These are phyloP conservation scores for Hirtodrosophila duncani DNA, from an alignment of 2,888 invertebrate species.

Conservation along the genomic window DNA sequence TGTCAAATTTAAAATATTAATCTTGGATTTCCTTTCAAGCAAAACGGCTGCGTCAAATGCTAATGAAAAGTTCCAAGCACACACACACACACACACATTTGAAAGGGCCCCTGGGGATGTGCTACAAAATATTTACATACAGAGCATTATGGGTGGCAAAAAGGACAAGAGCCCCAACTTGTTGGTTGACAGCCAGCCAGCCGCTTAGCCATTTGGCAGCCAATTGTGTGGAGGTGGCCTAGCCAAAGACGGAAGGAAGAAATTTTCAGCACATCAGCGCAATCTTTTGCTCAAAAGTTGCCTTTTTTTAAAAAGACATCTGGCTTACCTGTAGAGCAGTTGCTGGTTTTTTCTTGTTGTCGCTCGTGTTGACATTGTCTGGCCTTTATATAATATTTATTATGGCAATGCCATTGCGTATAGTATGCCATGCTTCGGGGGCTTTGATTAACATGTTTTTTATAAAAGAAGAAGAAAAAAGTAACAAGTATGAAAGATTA, in stretches of 20 bases:
- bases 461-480: constrained; percentile 10
- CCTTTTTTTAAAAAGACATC: constrained; percentile 43
- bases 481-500: constrained; percentile 9
- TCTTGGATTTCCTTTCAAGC: constrained; percentile 40
- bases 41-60: constrained; percentile 31
- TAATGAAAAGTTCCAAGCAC: too few species aligned
- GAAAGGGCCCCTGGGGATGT: background rate
- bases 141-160: constrained; percentile 15
- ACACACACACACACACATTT: constrained; percentile 35
- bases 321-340: constrained; percentile 40
- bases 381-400: constrained; percentile 47
- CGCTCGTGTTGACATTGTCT: constrained; percentile 27
- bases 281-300: constrained; percentile 42
- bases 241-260: constrained; percentile 59
- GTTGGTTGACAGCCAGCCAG: constrained; percentile 40
- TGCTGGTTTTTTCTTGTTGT: constrained; percentile 13
- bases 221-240: constrained; percentile 62
- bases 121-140: too few species aligned
- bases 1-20: constrained; percentile 53
- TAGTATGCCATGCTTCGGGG: constrained; percentile 10
- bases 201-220: constrained; percentile 61
- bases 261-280: constrained; percentile 58
- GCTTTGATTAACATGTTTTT: constrained; percentile 31
- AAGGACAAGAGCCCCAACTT: constrained; percentile 38
- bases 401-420: constrained; percentile 19